Evolutionary conservation across 64 coral and sea anemone genomes (phyloP), one percentile per base, ranked within the genome.

Genomic region (Stichodactyla helianthus): DNA sequence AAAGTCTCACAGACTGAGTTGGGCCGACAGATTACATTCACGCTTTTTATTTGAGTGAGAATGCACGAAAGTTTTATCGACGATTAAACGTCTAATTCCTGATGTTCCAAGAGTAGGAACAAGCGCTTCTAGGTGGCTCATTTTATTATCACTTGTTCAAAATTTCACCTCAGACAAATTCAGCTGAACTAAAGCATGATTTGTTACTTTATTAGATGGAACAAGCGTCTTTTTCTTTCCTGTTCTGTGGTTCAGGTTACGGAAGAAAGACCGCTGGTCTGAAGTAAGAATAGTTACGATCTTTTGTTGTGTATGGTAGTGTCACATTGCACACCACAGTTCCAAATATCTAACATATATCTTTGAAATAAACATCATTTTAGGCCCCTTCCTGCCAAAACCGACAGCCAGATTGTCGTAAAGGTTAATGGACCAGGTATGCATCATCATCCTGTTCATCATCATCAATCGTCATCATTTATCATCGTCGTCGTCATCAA

Each of bases 361-460:
- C 13, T 27, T 13, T 26, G n/a, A 20, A 26, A 28, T 31, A 27
- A 9, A 27, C 25, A 31, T 74, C 25, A 31, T 74, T 74, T 8
- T 7, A 74, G 68, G 26, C 68, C 68, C 52, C 79, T 88, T 22
- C 88, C 91, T 14, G 52, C 88, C 10, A 88, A 93, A 62, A 87
- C 82, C 35, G 93, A 99, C 68, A 89, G 90, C 81, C 84, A 94
- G 71, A 99, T 99, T 71, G 87, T 92, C 51, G 86, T 88, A 12
- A 88, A 89, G 79, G 90, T 99, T 35, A 79, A 74, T 7, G 96
- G 93, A 83, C 96, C 96, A 54, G 96, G 96, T 99, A 65, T 19
- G 89, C 59, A 20, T 19, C n/a, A 15, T 26, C 52, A 31, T 31
- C 28, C 0, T 31, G 0, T 31, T 31, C 28, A 31, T 31, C 28